phyloP scores from a whole-genome alignment of 1,140 invertebrate genomes.

The Drosophila gunungcola region DNA sequence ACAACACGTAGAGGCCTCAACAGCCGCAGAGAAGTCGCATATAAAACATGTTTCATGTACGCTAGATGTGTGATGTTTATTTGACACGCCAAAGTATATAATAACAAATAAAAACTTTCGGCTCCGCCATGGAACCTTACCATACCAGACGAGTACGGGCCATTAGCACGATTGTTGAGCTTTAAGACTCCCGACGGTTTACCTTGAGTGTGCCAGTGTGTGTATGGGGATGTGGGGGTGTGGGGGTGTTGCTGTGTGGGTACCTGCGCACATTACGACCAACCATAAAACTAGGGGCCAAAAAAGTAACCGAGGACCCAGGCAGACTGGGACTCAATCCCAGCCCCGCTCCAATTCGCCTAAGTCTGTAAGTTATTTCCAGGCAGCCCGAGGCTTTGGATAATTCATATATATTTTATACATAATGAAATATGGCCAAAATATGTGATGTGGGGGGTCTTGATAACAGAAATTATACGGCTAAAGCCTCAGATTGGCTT shows the following conservation, averaged over 20 bases:
- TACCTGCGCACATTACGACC: constrained; percentile 66
- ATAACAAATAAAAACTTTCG: constrained; percentile 83
- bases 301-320: constrained; percentile 19
- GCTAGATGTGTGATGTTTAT: constrained; percentile 81
- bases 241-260: constrained; percentile 7
- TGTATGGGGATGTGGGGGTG: not conserved
- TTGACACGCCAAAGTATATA: constrained; percentile 83
- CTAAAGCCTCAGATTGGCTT: not conserved
- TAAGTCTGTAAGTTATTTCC: constrained; percentile 55
- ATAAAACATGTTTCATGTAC: constrained; percentile 82
- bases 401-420: constrained; percentile 64
- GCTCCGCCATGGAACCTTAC: constrained; percentile 54
- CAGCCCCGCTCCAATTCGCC: constrained; percentile 2
- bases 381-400: constrained; percentile 44
- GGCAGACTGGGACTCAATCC: constrained; percentile 15
- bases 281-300: constrained; percentile 67
- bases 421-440: constrained; percentile 16
- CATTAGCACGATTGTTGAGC: constrained; percentile 82
- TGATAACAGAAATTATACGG: constrained; percentile 2
- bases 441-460: not conserved
- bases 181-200: constrained; percentile 66
- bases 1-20: constrained; percentile 64
- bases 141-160: constrained; percentile 67
- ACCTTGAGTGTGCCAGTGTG: constrained; percentile 34
- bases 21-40: constrained; percentile 50